A percentile compares a stretch with the other conserved stretches of the same genome.
These are phyloP conservation scores for Hydrotaea cyrtoneurina DNA, from an alignment of 2,888 invertebrate species.

Conservation along the genomic window DNA sequence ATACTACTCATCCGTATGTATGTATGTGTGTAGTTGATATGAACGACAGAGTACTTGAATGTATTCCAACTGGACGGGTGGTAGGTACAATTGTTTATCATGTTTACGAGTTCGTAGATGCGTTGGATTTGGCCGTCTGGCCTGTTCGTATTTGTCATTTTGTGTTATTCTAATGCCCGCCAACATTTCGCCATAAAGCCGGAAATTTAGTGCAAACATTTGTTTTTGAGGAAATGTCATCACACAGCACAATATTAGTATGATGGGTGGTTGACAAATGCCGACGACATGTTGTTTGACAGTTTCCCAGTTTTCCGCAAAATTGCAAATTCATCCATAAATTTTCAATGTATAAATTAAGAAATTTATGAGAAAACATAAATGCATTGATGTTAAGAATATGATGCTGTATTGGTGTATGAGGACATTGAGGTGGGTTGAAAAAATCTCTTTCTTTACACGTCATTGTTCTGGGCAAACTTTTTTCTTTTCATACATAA, in stretches of 20 bases:
- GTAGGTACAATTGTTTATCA: too few relatives aligned
- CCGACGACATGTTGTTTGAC: background rate
- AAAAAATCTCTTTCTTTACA: too few relatives aligned
- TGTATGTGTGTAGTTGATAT: background rate
- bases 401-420: too few relatives aligned
- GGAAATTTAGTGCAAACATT: slow-evolving; percentile 54
- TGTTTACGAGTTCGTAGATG: background rate
- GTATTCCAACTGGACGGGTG: too few relatives aligned
- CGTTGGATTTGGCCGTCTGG: background rate
- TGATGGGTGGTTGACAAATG: slow-evolving; percentile 12
- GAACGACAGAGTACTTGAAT: background rate
- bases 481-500: too few relatives aligned
- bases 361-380: background rate
- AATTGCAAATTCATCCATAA: background rate
- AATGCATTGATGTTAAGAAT: background rate
- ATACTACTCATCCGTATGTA: background rate
- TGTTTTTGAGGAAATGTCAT: slow-evolving; percentile 54
- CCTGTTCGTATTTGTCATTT: background rate
- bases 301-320: background rate
- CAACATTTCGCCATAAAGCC: slow-evolving; percentile 40
- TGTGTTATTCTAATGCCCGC: slow-evolving; percentile 20
- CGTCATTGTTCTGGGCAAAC: too few relatives aligned
- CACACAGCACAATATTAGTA: slow-evolving; percentile 47
- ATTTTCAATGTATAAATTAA: background rate
- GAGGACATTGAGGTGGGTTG: too few relatives aligned